These are phyloP conservation scores for Microctonus aethiopoides DNA, from an alignment of 2,888 invertebrate species.

Conservation along the genomic window DNA sequence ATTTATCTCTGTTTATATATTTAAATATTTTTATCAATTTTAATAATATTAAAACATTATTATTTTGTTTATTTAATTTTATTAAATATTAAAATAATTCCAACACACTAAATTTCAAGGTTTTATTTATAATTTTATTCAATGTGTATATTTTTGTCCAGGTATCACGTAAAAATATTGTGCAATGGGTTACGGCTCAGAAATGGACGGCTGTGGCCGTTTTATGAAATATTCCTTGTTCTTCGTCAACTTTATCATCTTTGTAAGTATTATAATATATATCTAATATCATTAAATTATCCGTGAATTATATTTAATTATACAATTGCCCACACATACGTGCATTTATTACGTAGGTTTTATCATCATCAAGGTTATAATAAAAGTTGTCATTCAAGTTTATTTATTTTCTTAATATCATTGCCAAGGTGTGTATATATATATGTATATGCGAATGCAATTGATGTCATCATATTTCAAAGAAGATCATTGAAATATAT, in stretches of 20 bases:
- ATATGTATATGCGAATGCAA: background rate
- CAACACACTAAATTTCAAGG: background rate
- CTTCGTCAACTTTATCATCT: slow-evolving; percentile 84
- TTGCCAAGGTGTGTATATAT: slow-evolving; percentile 15
- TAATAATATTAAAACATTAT: no score
- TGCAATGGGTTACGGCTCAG: slow-evolving; percentile 79
- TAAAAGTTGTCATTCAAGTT: slow-evolving; percentile 11
- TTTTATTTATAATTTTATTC: slow-evolving; percentile 3
- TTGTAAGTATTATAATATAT: slow-evolving; percentile 75
- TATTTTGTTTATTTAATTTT: slow-evolving; percentile 2
- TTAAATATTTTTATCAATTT: no score
- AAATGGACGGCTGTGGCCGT: slow-evolving; percentile 90
- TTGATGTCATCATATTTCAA: background rate
- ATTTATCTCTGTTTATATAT: no score
- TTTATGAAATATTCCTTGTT: slow-evolving; percentile 90
- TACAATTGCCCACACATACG: no score
- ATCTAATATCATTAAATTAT: background rate
- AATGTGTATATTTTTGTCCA: slow-evolving; percentile 26
- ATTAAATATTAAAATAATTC: background rate
- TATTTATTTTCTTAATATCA: slow-evolving; percentile 15
- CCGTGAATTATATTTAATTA: background rate
- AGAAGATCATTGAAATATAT: no score
- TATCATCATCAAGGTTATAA: slow-evolving; percentile 5
- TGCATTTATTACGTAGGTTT: background rate
- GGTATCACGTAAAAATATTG: slow-evolving; percentile 25